phyloP scores from a whole-genome alignment of 2,888 invertebrate species.

The Diaphora mendica region DNA sequence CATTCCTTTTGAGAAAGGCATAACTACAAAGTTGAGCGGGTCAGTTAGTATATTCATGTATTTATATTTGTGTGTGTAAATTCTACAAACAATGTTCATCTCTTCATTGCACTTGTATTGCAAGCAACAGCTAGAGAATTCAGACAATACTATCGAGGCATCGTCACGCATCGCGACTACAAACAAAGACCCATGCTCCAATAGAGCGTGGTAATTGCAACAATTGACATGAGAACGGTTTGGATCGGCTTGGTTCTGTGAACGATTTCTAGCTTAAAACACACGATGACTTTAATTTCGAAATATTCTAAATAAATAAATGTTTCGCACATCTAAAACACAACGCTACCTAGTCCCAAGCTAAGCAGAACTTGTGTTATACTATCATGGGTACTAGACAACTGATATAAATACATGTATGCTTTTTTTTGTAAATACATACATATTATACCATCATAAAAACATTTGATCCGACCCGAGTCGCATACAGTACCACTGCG shows the following conservation, averaged over 20 bases:
- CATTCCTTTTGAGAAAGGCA: background rate
- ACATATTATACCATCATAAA: too few species aligned
- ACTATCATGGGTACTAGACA: too few species aligned
- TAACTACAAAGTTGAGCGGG: too few species aligned
- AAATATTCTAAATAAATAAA: too few species aligned
- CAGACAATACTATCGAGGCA: conserved; percentile 52
- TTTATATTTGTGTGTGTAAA: background rate
- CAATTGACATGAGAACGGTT: conserved; percentile 81
- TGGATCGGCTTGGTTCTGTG: conserved; percentile 43
- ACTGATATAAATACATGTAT: too few species aligned
- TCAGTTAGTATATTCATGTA: background rate
- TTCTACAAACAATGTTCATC: background rate
- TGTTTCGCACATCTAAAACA: too few species aligned
- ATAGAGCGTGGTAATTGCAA: conserved; percentile 81
- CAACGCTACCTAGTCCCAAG: too few species aligned
- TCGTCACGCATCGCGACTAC: conserved; percentile 70
- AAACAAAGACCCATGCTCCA: conserved; percentile 80
- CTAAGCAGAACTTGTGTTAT: too few species aligned
- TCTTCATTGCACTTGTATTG: conserved; percentile 18
- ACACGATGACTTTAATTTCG: background rate
- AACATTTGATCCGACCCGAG: too few species aligned
- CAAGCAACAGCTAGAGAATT: conserved; percentile 27
- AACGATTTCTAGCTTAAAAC: conserved; percentile 20
- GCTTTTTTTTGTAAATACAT: too few species aligned
- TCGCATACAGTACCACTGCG: too few species aligned